Evolutionary conservation across 2,797 vertebrate species (phyloP).

Genomic region (Sebastiscus albofasciatus): DNA sequence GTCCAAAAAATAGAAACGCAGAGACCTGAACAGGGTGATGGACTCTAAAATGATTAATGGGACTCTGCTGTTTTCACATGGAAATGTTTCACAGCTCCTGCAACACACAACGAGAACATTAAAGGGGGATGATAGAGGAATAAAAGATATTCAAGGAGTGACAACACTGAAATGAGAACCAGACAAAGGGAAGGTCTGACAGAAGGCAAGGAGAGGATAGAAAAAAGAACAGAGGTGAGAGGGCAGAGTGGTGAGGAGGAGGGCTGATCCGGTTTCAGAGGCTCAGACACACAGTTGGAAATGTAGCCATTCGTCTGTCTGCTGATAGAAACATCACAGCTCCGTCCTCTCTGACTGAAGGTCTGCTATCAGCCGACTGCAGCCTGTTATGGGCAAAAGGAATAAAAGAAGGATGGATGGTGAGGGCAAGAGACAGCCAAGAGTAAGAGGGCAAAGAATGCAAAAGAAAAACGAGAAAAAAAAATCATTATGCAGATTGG

Average conservation of each 20-base stretch:
- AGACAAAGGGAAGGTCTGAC: constrained; percentile 15
- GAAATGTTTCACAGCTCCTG: background rate
- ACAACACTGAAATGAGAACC: background rate
- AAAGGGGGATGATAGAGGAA: background rate
- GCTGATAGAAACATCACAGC: constrained; percentile 58
- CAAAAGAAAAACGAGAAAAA: background rate
- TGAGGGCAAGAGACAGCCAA: background rate
- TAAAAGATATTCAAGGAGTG: background rate
- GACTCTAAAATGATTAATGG: constrained; percentile 15
- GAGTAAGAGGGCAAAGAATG: background rate
- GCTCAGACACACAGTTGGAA: constrained; percentile 6
- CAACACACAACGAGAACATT: background rate
- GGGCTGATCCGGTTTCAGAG: constrained; percentile 12
- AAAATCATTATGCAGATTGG: background rate
- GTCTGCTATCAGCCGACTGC: constrained; percentile 55
- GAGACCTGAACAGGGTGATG: background rate
- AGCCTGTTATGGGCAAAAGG: background rate
- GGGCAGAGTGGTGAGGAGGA: constrained; percentile 7
- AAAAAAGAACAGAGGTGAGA: constrained; percentile 13
- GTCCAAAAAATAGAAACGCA: background rate
- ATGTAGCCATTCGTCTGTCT: constrained; percentile 20
- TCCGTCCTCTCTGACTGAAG: constrained; percentile 33
- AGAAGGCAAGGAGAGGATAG: background rate
- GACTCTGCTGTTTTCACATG: background rate
- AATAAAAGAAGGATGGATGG: background rate